Evolutionary conservation across 2,888 invertebrate genomes (phyloP), one percentile per base, ranked within the genome.

Genomic region (Cataglyphis cursor): DNA sequence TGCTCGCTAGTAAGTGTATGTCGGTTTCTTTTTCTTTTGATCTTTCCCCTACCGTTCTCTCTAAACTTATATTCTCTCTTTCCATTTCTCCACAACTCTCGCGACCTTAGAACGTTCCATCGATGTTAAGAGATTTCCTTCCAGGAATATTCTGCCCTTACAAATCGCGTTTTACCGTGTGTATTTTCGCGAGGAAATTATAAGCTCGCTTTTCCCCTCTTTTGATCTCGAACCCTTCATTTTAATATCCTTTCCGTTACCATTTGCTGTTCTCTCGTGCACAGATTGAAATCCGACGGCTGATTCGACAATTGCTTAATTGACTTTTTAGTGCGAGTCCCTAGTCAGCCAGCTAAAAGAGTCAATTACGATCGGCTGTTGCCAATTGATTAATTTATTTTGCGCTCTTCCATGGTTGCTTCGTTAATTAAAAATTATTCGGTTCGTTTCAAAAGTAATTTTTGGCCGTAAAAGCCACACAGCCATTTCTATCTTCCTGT

Each of bases 1-100:
- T 98, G 95, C 97, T 98, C 90, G 97, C 97, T 87, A 97, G 98
- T 98, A 95, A 96, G 93, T 89, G 86, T 86, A 85, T 85, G 59
- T 9, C 44, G 59, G 38, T 18, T 21, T 51, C 31, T 73, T 75
- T 31, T 59, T 5, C 61, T 70, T 74, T 68, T 83, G 62, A 83
- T 51, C 72, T 66, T 76, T 86, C 85, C 84, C 68, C 88, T 74
- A 9, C 24, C 70, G 21, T 70, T 51, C n/a, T 1, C 38, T 64
- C 21, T 24, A 28, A 28, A 44, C 28, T 66, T 3, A 70, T 12
- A 24, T 48, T 57, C 9, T 38, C n/a, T n/a, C 18, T 31, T 5
- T n/a, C n/a, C 24, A 28, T 15, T 15, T 44, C 44, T 41, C 3
- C 12, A 41, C 75, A 24, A 24, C 18, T 10, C 31, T 21, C 72